A percentile compares a stretch with the other conserved stretches of the same genome.
phyloP scores from a whole-genome alignment of 2,888 invertebrate species.

The Syrphus vitripennis region DNA sequence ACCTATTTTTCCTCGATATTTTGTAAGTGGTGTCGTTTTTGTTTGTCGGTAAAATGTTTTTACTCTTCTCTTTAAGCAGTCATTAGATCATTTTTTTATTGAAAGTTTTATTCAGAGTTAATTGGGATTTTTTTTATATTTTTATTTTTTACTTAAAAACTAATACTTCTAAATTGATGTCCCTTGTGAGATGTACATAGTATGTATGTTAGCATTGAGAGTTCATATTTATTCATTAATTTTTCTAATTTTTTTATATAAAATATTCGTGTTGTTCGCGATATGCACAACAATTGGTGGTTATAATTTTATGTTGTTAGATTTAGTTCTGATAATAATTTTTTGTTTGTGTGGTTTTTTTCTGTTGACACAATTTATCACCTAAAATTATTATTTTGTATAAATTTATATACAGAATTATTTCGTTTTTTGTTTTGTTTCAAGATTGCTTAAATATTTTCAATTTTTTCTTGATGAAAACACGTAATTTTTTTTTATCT shows the following conservation, averaged over 20 bases:
- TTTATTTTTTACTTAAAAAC: slow-evolving; percentile 44
- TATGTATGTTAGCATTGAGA: slow-evolving; percentile 41
- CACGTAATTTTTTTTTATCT: not conserved
- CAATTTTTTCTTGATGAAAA: not conserved
- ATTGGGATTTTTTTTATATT: not conserved
- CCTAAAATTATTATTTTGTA: slow-evolving; percentile 44
- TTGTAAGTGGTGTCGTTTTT: slow-evolving; percentile 62
- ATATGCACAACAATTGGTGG: slow-evolving; percentile 71
- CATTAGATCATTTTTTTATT: not conserved
- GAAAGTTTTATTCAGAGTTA: slow-evolving; percentile 13
- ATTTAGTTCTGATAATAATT: slow-evolving; percentile 23
- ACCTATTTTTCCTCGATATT: slow-evolving; percentile 67
- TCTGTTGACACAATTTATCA: slow-evolving; percentile 33
- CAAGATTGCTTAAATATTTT: slow-evolving; percentile 52
- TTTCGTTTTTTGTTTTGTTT: slow-evolving; percentile 33
- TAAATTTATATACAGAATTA: slow-evolving; percentile 27
- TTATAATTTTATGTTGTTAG: slow-evolving; percentile 49
- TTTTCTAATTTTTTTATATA: slow-evolving; percentile 29
- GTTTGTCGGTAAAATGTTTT: slow-evolving; percentile 8
- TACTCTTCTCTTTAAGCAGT: not conserved
- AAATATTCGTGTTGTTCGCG: slow-evolving; percentile 65
- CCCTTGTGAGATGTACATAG: slow-evolving; percentile 66
- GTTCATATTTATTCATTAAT: slow-evolving; percentile 13
- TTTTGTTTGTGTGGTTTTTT: slow-evolving; percentile 3
- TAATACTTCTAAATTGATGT: slow-evolving; percentile 22